These are phyloP conservation scores for Gryllus bimaculatus DNA, from an alignment of 1,140 invertebrate species.

Conservation along the genomic window DNA sequence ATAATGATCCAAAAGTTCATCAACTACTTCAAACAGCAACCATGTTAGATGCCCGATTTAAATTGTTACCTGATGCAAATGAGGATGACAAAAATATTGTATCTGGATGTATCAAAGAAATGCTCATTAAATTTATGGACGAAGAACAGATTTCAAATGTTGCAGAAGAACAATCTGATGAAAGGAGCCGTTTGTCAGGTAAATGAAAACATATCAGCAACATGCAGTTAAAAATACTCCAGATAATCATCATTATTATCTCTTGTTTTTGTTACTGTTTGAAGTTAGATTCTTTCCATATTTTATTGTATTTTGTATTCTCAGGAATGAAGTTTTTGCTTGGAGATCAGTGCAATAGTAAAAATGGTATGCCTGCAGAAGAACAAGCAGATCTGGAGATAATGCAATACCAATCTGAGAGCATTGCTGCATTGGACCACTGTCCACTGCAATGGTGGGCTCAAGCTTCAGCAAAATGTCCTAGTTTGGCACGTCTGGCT, in stretches of 20 bases:
- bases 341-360: slow-evolving; percentile 31
- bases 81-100: slow-evolving; percentile 38
- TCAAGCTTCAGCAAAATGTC: slow-evolving; percentile 38
- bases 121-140: slow-evolving; percentile 35
- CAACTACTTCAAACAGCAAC: slow-evolving; percentile 40
- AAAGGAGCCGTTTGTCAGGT: slow-evolving; percentile 36
- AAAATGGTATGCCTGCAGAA: slow-evolving; percentile 32
- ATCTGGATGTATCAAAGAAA: slow-evolving; percentile 35
- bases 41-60: slow-evolving; percentile 40
- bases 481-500: slow-evolving; percentile 37
- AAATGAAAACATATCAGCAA: slow-evolving; percentile 3
- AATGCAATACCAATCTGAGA: slow-evolving; percentile 41
- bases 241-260: too few relatives aligned
- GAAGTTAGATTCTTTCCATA: neutral
- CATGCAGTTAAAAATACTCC: neutral
- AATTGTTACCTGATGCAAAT: slow-evolving; percentile 34
- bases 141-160: slow-evolving; percentile 25
- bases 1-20: slow-evolving; percentile 35
- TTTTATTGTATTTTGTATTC: slow-evolving; percentile 3
- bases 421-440: slow-evolving; percentile 36
- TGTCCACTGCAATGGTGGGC: slow-evolving; percentile 45
- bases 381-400: slow-evolving; percentile 42
- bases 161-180: slow-evolving; percentile 19
- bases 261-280: too few relatives aligned
- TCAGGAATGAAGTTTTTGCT: slow-evolving; percentile 39